phyloP scores from a whole-genome alignment of 2,797 vertebrate genomes.

The Ficedula albicollis region DNA sequence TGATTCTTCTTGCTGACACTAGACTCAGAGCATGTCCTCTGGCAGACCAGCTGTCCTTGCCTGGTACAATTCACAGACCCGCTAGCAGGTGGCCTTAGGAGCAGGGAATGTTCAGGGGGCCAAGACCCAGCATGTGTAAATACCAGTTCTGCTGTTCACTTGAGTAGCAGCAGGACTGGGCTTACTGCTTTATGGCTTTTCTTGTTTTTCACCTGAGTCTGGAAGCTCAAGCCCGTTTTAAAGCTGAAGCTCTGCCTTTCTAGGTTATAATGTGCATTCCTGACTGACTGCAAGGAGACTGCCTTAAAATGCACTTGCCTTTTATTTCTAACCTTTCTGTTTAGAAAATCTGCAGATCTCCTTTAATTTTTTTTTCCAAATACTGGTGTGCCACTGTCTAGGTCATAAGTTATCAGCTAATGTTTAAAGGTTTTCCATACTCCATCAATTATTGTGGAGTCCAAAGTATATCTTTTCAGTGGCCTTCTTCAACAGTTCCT shows the following conservation, averaged over 20 bases:
- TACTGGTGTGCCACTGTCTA: background rate
- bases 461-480: background rate
- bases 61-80: constrained; percentile 6
- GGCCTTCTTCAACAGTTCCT: background rate
- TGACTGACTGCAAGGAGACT: background rate
- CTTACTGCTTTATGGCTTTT: background rate
- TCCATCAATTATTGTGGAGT: background rate
- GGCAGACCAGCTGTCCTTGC: background rate
- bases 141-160: background rate
- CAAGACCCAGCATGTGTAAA: background rate
- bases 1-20: background rate
- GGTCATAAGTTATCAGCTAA: background rate
- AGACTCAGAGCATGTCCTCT: background rate
- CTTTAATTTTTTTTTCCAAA: background rate
- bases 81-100: constrained; percentile 42
- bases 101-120: background rate
- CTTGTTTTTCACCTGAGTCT: background rate
- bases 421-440: background rate
- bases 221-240: background rate
- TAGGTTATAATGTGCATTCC: background rate
- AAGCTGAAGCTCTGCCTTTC: background rate
- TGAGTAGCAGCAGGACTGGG: background rate
- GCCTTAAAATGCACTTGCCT: background rate
- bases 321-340: background rate
- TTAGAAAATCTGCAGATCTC: background rate